Evolutionary conservation across 2,797 vertebrate genomes (phyloP), one percentile per base, ranked within the genome.

Genomic region (Lithobates sylvaticus): DNA sequence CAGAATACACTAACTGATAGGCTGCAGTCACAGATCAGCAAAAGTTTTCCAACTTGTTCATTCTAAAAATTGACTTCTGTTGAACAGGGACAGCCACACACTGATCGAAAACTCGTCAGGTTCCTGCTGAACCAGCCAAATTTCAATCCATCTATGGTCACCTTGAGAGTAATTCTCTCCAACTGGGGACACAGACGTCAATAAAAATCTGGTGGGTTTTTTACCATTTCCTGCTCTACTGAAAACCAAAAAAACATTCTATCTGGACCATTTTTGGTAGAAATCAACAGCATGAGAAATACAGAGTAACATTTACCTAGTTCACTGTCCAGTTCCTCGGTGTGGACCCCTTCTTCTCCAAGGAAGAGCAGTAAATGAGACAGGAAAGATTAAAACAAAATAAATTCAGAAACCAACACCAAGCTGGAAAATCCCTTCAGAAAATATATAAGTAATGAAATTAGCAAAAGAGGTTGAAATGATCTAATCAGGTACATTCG

Each of bases 251-350:
- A 58, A 58, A 61, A 23, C 54, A 18, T 23, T 61, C 50, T 54
- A 2, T 23, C 54, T 61, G 54, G 18, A 61, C 7, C 21, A 61
- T 23, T 23, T 23, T 23, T n/a, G 54, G 54, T 61, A 61, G 21
- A 61, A 54, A 6, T 54, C 50, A 54, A 16, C 7, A n/a, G 29
- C 34, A 34, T 32, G 23, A 73, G 84, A 88, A 90, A 86, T 78
- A 88, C 88, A 91, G 88, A 90, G 90, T 88, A 84, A 89, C 91
- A 90, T 95, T 96, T 97, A 99, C 98, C 98, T 94, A 98, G 93
- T 94, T 99, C 98, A 95, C 96, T 98, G 96, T 99, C 98, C 96
- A 97, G 96, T 94, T 99, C 98, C 93, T 99, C 98, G 91, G 98
- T 99, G 90, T 99, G 98, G 88, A 99, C 97, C 94, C 98, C 98